phyloP scores from a whole-genome alignment of 2,888 invertebrate species.

The Archips crataeganus region DNA sequence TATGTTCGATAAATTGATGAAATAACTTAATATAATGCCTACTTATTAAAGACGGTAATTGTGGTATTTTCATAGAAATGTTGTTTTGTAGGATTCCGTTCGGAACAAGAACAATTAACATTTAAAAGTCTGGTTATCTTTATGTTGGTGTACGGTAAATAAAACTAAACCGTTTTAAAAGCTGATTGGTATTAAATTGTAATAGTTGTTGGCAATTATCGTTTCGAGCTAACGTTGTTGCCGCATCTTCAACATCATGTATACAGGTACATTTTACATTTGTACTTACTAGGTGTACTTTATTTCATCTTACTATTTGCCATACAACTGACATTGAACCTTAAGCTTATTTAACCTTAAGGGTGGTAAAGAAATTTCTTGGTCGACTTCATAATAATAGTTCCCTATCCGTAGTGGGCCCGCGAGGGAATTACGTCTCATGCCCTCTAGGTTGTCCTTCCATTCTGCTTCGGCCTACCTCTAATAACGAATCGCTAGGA shows the following conservation, averaged over 20 bases:
- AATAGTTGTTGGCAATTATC: conserved; percentile 1
- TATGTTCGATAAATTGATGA: conserved; percentile 31
- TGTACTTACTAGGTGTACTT: too few species aligned
- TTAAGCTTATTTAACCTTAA: too few species aligned
- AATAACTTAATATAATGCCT: conserved; percentile 29
- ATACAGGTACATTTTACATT: too few species aligned
- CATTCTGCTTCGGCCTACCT: too few species aligned
- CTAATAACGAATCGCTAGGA: too few species aligned
- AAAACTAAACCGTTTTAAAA: conserved; percentile 10
- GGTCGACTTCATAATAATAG: too few species aligned
- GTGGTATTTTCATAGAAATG: conserved; percentile 35
- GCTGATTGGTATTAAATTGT: conserved; percentile 25
- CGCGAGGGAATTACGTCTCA: too few species aligned
- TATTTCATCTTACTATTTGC: too few species aligned
- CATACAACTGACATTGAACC: too few species aligned
- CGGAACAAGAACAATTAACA: conserved; percentile 33
- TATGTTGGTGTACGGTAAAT: conserved; percentile 14
- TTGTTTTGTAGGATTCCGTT: conserved; percentile 26
- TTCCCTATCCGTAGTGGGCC: too few species aligned
- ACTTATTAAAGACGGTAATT: conserved; percentile 35
- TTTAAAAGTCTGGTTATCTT: conserved; percentile 25
- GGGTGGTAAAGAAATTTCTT: too few species aligned
- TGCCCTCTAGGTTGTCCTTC: too few species aligned
- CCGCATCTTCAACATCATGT: neutral
- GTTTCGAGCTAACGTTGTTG: neutral